These are phyloP conservation scores for Pterocles gutturalis DNA, from an alignment of 2,113 vertebrate species.

Conservation along the genomic window DNA sequence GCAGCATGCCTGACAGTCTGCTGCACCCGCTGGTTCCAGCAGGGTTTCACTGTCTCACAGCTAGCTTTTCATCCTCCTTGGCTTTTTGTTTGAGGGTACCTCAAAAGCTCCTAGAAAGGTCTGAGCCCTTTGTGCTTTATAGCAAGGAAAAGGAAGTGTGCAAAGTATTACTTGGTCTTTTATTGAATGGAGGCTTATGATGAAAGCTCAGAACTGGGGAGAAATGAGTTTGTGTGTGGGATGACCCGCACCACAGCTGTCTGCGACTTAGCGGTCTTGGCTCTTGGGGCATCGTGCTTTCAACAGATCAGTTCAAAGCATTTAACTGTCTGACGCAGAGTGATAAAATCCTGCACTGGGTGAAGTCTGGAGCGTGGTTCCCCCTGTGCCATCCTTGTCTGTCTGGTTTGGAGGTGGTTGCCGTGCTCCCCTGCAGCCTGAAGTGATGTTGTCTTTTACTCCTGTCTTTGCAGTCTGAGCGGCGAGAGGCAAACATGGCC, in stretches of 20 bases:
- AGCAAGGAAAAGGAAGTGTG: neutral
- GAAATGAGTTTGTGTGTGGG: neutral
- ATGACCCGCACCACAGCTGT: neutral
- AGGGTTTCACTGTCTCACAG: neutral
- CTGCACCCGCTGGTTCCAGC: rapidly evolving
- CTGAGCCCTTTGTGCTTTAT: neutral
- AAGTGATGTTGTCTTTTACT: slow-evolving; percentile 17
- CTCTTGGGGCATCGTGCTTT: neutral
- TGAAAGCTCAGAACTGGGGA: neutral
- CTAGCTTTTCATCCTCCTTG: neutral
- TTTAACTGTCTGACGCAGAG: neutral
- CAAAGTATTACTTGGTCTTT: neutral
- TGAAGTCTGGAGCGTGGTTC: neutral
- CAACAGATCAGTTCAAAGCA: neutral
- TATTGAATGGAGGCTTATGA: neutral
- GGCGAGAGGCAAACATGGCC: slow-evolving; percentile 83
- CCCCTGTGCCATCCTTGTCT: neutral
- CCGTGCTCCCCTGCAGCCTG: neutral
- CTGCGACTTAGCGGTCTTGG: rapidly evolving
- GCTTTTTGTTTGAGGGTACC: neutral
- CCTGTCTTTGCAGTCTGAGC: slow-evolving; percentile 67
- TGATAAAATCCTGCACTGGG: neutral
- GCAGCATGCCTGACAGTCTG: neutral
- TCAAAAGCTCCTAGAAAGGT: neutral
- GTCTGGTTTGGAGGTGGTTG: neutral